Base-by-base conservation (phyloP, 2,888 invertebrate species). In the Sesamia inferens region DNA sequence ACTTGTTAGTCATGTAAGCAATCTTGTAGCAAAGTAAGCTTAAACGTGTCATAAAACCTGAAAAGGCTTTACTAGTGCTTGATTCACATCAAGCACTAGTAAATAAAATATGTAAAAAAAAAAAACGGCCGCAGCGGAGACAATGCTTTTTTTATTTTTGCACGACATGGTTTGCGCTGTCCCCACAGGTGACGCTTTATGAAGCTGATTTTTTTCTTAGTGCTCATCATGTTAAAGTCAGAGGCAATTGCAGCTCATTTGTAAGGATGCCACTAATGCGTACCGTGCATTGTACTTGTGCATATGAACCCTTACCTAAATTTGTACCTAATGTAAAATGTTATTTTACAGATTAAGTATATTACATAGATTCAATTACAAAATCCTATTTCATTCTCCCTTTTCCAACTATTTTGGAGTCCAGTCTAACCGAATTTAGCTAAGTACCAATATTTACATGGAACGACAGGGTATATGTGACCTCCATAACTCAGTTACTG, bases 1-100 rank as follows among this genome's bases (percentile, higher is more conserved):
- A 74, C 13, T 11, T 61, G 11, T 63, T 14, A 55, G 22, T 58
- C 31, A 68, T 31, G 4, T 54, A 68, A 58, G 65, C 19, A 69
- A 54, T 39, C 6, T 3, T 10, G 57, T 22, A 13, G 24, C 42
- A 63, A 47, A 14, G 13, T 13, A 4, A 11, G 19, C 16, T 2
- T 19, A 5, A 5, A 19, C 19, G 10, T 19, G 14, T 14, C 13
- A 5, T n/a, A 11, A 5, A 54, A n/a, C 54, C 11, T n/a, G 54
- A n/a, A n/a, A n/a, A 31, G 31, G 31, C 31, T 31, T 31, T n/a
- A n/a, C n/a, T n/a, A n/a, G n/a, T n/a, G n/a, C n/a, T n/a, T 31
- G 31, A 31, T n/a, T n/a, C n/a, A n/a, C n/a, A 31, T 31, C 31
- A 31, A 31, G 31, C 31, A 31, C 31, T 31, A 3, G 31, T 31